Percentiles rank a stretch among this genome's conserved stretches.
phyloP scores from a whole-genome alignment of 2,888 invertebrate genomes.

The Brenthis daphne region DNA sequence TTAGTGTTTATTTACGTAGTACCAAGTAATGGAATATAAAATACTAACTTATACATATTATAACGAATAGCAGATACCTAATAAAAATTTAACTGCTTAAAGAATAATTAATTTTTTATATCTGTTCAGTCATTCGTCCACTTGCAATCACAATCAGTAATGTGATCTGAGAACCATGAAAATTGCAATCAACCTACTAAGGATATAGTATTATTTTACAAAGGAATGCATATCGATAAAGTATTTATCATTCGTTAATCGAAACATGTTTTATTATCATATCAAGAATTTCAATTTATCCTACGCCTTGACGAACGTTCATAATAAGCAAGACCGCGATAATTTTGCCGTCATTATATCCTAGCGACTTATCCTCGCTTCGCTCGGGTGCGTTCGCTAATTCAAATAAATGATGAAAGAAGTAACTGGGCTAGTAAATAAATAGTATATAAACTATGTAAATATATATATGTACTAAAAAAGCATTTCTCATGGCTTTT shows the following conservation, averaged over 20 bases:
- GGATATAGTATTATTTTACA: conserved; percentile 2
- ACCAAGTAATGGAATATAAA: background rate
- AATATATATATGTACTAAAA: no score
- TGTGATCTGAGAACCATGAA: conserved; percentile 30
- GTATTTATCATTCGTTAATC: background rate
- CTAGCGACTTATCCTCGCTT: no score
- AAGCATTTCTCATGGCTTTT: no score
- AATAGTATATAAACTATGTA: no score
- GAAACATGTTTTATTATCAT: no score
- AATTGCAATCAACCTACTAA: conserved; percentile 31
- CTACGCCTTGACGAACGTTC: no score
- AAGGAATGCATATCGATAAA: conserved; percentile 8
- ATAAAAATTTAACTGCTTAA: background rate
- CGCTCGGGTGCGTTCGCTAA: no score
- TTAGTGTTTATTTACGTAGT: background rate
- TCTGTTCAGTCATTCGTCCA: background rate
- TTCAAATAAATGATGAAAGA: no score
- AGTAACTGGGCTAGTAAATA: no score
- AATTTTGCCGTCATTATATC: no score
- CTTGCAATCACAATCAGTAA: conserved; percentile 23
- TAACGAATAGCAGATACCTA: background rate
- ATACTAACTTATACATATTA: background rate
- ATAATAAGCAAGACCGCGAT: no score
- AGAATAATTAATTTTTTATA: conserved; percentile 23
- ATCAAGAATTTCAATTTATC: no score